A percentile compares a stretch with the other conserved stretches of the same genome.
These are phyloP conservation scores for Alosa alosa DNA, from an alignment of 2,113 vertebrate species.

Conservation along the genomic window DNA sequence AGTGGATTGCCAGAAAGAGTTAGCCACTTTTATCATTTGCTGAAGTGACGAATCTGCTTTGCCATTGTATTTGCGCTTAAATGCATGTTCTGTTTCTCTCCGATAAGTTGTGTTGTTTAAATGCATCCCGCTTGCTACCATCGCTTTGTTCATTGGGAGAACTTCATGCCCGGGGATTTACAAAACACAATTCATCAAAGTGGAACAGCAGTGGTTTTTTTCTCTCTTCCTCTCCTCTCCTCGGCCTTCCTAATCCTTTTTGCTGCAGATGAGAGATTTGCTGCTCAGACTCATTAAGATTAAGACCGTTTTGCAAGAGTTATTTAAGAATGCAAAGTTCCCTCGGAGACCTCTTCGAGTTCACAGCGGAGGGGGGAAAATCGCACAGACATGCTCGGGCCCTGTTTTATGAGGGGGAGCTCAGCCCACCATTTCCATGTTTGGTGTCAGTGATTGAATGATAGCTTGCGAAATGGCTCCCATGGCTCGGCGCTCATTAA, in stretches of 20 bases:
- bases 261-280: slow-evolving; percentile 80
- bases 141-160: slow-evolving; percentile 72
- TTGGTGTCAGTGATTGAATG: slow-evolving; percentile 70
- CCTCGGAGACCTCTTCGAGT: slow-evolving; percentile 70
- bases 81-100: slow-evolving; percentile 78
- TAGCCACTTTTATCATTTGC: slow-evolving; percentile 74
- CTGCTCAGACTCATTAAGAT: slow-evolving; percentile 82
- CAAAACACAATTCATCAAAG: slow-evolving; percentile 82
- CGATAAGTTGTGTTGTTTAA: slow-evolving; percentile 80
- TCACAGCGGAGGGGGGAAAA: slow-evolving; percentile 63
- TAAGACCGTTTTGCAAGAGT: slow-evolving; percentile 73
- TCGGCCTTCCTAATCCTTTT: slow-evolving; percentile 76
- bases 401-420: slow-evolving; percentile 63
- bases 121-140: slow-evolving; percentile 65
- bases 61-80: slow-evolving; percentile 76
- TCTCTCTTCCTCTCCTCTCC: slow-evolving; percentile 53
- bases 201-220: slow-evolving; percentile 69
- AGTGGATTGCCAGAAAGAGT: slow-evolving; percentile 71
- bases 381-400: slow-evolving; percentile 69
- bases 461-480: slow-evolving; percentile 64
- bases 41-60: slow-evolving; percentile 69
- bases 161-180: slow-evolving; percentile 78
- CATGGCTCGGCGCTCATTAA: slow-evolving; percentile 42
- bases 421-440: slow-evolving; percentile 66
- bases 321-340: slow-evolving; percentile 80